Conservation (phyloP, 2,888 invertebrate genomes). For the Gnatocerus cornutus region DNA sequence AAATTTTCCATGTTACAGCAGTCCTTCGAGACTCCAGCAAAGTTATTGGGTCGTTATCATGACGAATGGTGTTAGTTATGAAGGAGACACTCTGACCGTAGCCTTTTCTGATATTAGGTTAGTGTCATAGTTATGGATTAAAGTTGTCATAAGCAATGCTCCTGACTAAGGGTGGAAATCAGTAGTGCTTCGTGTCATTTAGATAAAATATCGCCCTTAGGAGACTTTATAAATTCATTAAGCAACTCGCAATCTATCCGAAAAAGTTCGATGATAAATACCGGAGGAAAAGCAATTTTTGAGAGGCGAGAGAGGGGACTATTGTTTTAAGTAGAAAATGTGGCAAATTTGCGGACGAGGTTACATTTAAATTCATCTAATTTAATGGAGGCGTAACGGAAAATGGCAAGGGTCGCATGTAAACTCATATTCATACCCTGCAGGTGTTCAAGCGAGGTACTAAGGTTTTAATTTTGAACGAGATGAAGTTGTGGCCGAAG, state of each 20-base stretch:
- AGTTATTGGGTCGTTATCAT: conserved; percentile 63
- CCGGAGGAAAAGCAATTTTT: conserved; percentile 1
- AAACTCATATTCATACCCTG: conserved; percentile 49
- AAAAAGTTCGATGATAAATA: conserved; percentile 22
- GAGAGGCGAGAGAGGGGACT: conserved; percentile 11
- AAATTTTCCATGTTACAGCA: conserved; percentile 23
- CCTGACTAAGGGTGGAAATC: conserved; percentile 44
- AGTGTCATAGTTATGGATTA: conserved; percentile 67
- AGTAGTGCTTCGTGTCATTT: conserved; percentile 46
- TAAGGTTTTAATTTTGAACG: conserved; percentile 49
- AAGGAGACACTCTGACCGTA: conserved; percentile 60
- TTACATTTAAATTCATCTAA: conserved; percentile 48
- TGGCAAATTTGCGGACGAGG: conserved; percentile 36
- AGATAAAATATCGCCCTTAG: conserved; percentile 48
- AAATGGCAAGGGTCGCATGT: conserved; percentile 49
- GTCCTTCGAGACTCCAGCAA: conserved; percentile 52
- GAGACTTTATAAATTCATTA: conserved; percentile 51
- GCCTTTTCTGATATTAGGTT: conserved; percentile 64
- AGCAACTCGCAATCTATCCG: conserved; percentile 12
- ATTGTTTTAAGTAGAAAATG: conserved; percentile 44
- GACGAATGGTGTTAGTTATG: conserved; percentile 65
- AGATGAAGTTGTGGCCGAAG: conserved; percentile 41
- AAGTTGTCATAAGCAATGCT: conserved; percentile 56
- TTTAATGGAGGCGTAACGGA: conserved; percentile 48
- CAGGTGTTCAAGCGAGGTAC: conserved; percentile 47